Conservation (phyloP, 1,140 invertebrate genomes). For the Globodera rostochiensis region DNA sequence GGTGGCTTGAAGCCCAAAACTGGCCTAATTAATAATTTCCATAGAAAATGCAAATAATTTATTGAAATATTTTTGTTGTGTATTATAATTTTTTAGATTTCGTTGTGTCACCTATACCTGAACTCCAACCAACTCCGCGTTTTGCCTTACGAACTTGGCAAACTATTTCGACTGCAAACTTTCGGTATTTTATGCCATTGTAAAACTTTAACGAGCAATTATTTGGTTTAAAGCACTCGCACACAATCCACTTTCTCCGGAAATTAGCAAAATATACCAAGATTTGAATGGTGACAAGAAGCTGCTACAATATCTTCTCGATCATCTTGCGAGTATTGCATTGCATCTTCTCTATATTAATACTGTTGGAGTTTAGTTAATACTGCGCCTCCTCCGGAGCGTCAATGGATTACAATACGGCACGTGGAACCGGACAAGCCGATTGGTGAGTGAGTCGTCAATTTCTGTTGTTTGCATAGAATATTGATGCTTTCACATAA, state of each 20-base stretch:
- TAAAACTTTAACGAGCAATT: slow-evolving; percentile 7
- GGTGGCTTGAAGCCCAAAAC: too few relatives aligned
- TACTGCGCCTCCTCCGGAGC: slow-evolving; percentile 81
- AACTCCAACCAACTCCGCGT: slow-evolving; percentile 89
- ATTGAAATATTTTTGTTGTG: background rate
- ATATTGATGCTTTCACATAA: too few relatives aligned
- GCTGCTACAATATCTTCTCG: slow-evolving; percentile 87
- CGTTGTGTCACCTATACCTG: slow-evolving; percentile 86
- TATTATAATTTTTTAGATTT: slow-evolving; percentile 39
- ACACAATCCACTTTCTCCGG: slow-evolving; percentile 89
- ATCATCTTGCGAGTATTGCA: slow-evolving; percentile 61
- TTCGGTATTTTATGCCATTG: slow-evolving; percentile 66
- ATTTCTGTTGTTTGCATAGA: background rate
- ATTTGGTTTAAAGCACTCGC: slow-evolving; percentile 75
- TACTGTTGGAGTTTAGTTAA: slow-evolving; percentile 76
- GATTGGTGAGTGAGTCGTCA: slow-evolving; percentile 61
- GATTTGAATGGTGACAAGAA: slow-evolving; percentile 90
- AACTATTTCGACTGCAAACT: slow-evolving; percentile 88
- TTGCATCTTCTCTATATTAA: slow-evolving; percentile 28
- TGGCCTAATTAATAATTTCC: too few relatives aligned
- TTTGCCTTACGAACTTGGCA: slow-evolving; percentile 93
- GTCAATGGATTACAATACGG: slow-evolving; percentile 88
- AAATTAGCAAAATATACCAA: slow-evolving; percentile 85
- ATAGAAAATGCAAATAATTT: background rate
- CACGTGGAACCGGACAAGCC: slow-evolving; percentile 82